These are phyloP conservation scores for Myotis brandtii DNA, from an alignment of 2,113 vertebrate species.

Conservation along the genomic window DNA sequence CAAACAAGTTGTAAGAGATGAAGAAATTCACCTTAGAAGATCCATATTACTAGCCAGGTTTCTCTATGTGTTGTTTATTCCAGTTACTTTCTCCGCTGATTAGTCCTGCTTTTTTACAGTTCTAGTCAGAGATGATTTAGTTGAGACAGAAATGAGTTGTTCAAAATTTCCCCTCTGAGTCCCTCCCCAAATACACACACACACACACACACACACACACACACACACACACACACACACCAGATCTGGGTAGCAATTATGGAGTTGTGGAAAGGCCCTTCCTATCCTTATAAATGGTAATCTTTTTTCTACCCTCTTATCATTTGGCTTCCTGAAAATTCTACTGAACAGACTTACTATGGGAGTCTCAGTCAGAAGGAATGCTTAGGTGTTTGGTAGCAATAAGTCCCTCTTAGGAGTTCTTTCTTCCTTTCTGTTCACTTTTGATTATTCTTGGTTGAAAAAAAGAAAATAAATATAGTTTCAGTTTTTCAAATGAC, in stretches of 20 bases:
- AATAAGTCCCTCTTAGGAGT: not conserved
- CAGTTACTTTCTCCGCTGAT: not conserved
- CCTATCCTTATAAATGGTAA: not conserved
- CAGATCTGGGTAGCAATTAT: not conserved
- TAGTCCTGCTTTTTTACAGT: not conserved
- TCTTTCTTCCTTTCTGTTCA: not conserved
- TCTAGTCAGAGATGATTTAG: not conserved
- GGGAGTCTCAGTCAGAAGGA: conserved; percentile 10
- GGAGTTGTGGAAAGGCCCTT: not conserved
- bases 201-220: too few relatives aligned
- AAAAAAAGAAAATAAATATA: not conserved
- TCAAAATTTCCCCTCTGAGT: not conserved
- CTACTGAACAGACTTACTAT: not conserved
- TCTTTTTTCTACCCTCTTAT: not conserved
- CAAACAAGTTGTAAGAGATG: not conserved
- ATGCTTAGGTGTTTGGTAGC: not conserved
- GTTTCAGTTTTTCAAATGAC: not conserved
- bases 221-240: not conserved
- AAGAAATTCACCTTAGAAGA: not conserved
- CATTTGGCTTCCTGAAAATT: not conserved
- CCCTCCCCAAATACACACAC: too few relatives aligned
- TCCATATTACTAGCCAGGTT: not conserved
- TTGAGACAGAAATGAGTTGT: not conserved
- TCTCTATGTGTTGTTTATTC: conserved; percentile 20
- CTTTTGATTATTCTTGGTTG: not conserved